A percentile compares a stretch with the other conserved stretches of the same genome.
These are phyloP conservation scores for Cynaeus angustus DNA, from an alignment of 2,888 invertebrate genomes.

Conservation along the genomic window DNA sequence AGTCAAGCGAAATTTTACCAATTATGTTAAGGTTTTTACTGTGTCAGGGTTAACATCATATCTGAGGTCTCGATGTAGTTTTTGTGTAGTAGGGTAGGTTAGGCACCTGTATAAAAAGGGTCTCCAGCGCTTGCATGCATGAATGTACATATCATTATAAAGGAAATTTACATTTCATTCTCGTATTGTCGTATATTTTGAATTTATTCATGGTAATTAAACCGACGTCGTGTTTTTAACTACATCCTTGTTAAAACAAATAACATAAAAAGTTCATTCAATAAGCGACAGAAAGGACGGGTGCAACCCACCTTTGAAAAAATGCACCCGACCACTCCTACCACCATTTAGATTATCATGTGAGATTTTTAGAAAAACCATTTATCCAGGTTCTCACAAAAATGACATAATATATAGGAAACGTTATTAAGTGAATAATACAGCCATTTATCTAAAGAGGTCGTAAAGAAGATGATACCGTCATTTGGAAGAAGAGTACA, in stretches of 20 bases:
- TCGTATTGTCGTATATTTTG: not conserved
- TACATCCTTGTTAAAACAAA: not conserved
- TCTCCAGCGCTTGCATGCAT: not conserved
- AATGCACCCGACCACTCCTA: no score
- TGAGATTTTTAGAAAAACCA: no score
- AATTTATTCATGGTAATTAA: constrained; percentile 8
- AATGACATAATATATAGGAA: no score
- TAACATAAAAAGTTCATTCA: no score
- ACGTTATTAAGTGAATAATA: no score
- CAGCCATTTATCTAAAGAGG: no score
- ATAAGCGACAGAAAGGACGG: no score
- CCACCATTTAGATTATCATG: no score
- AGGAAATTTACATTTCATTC: constrained; percentile 1
- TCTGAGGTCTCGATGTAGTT: constrained; percentile 2
- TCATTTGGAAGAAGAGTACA: no score
- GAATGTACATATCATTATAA: not conserved
- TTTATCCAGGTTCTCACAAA: no score
- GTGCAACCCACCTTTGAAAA: no score
- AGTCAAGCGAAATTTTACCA: constrained; percentile 29
- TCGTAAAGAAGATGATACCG: no score
- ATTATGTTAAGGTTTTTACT: constrained; percentile 14
- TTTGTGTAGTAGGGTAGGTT: constrained; percentile 28
- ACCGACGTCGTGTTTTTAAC: not conserved
- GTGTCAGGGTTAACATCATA: constrained; percentile 32
- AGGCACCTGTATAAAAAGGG: constrained; percentile 6